Base-by-base conservation (phyloP, 2,888 invertebrate species). In the Cremastinae sp. region DNA sequence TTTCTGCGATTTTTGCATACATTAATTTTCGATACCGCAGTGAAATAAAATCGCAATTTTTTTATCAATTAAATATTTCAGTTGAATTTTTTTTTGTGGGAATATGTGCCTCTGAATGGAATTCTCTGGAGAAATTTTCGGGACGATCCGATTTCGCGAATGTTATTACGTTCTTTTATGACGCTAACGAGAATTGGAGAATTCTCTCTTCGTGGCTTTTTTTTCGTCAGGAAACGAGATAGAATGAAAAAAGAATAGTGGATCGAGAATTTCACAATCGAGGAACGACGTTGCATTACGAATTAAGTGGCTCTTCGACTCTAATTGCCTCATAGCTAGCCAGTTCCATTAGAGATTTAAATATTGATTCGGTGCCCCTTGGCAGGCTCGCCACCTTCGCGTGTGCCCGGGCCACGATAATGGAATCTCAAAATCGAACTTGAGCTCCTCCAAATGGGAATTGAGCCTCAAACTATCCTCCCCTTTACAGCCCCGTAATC, bases 281-380 rank as follows among this genome's bases (percentile, higher is more conserved):
- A 28, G 35, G 61, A 75, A 70, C 72, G 74, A 64, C 72, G 62
- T 74, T 68, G 58, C 72, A 59, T 65, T 73, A 64, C 70, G 75
- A 75, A 77, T 75, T 73, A 75, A 81, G 78, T 80, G 80, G 79
- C 79, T 78, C 79, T 70, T 73, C 61, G 73, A 66, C 61, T 61
- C 49, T 70, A 70, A 74, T 77, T 73, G 65, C 68, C 56, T 45
- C 65, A 61, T 41, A 73, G 69, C 18, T 59, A 62, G 61, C 72
- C 78, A 76, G 79, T 83, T 82, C 82, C 84, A 86, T 86, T 84
- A 83, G 81, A 79, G 83, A 87, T 87, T 87, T 85, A 87, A 87
- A 87, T 87, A 87, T 87, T 85, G 86, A 87, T 87, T 83, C 64
- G 56, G 1, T 9, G n/a, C 41, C 37, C 49, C 20, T n/a, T 49